Conservation (phyloP, 2,113 vertebrate genomes). For the Eurystomus gularis region DNA sequence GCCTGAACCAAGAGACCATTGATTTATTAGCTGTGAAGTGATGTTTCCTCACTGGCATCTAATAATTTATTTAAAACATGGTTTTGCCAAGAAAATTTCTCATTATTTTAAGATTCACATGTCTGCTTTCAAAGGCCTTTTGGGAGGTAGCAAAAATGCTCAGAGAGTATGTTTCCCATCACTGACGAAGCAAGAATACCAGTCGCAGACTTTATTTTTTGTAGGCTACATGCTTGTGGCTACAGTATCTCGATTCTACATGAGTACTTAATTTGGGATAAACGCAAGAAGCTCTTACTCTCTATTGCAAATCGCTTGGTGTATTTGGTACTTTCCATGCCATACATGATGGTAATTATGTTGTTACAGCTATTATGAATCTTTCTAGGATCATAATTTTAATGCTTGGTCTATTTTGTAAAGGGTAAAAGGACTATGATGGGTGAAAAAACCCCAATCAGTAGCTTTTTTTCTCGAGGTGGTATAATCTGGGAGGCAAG, state of each 20-base stretch:
- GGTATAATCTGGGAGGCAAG: not conserved
- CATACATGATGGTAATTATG: not conserved
- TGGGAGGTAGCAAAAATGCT: not conserved
- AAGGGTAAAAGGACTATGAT: not conserved
- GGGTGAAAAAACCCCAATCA: fast-evolving
- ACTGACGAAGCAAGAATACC: not conserved
- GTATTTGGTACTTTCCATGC: not conserved
- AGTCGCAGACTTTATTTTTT: not conserved
- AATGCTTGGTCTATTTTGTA: not conserved
- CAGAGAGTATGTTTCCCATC: not conserved
- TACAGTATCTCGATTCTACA: not conserved
- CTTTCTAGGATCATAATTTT: not conserved
- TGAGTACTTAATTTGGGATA: not conserved
- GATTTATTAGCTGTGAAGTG: conserved; percentile 48
- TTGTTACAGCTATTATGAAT: not conserved
- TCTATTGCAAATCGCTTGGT: not conserved
- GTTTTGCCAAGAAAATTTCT: not conserved
- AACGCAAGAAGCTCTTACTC: not conserved
- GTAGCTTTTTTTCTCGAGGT: not conserved
- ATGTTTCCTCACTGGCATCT: conserved; percentile 17
- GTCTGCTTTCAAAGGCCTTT: not conserved
- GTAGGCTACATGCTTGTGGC: not conserved
- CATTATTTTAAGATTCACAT: not conserved
- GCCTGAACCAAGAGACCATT: conserved; percentile 34
- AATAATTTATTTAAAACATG: conserved; percentile 17